Conservation (phyloP, 2,113 vertebrate genomes). For the Sorex araneus region DNA sequence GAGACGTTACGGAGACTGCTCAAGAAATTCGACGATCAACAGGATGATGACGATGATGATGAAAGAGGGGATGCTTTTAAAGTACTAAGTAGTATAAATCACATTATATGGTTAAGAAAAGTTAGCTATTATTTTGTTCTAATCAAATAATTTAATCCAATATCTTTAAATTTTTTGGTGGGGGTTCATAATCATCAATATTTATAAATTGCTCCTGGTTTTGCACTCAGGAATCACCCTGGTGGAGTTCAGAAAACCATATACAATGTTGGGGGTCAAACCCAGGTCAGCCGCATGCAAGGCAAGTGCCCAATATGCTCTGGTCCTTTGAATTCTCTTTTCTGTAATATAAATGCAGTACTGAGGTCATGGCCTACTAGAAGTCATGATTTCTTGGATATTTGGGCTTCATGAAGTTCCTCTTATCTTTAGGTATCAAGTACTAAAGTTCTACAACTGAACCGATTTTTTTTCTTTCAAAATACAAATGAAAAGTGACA, state of each 20-base stretch:
- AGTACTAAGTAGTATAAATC: background rate
- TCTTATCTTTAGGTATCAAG: conserved; percentile 21
- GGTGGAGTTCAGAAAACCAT: no score
- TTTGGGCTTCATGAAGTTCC: background rate
- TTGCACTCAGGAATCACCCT: no score
- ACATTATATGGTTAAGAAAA: background rate
- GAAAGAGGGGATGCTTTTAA: background rate
- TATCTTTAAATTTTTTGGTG: background rate
- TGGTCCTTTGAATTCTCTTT: background rate
- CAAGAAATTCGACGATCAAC: no score
- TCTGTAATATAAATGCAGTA: background rate
- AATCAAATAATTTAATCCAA: conserved; percentile 21
- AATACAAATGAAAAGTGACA: background rate
- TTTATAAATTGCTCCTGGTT: no score
- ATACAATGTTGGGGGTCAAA: no score
- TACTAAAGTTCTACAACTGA: background rate
- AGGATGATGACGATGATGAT: no score
- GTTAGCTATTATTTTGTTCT: background rate
- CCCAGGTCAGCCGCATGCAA: no score
- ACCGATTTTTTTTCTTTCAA: background rate
- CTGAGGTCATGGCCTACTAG: background rate
- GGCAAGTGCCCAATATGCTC: no score
- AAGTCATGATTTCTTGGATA: background rate
- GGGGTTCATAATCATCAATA: no score
- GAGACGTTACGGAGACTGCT: no score